Base-by-base conservation (phyloP, 2,888 invertebrate species). In the Maniola hyperantus region DNA sequence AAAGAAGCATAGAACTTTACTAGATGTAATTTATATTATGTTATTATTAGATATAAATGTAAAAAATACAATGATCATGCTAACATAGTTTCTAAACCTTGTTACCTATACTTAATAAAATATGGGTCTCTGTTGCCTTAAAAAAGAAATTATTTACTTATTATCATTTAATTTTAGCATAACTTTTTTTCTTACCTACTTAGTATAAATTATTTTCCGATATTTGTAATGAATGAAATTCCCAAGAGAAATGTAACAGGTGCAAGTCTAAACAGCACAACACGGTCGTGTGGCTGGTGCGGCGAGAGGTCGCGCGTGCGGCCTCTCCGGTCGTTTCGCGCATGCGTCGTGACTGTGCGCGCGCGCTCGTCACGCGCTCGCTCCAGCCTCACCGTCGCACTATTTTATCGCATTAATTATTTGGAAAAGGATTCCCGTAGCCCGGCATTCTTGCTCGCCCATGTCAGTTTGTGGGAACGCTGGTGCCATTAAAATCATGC, bases 401-500 rank as follows among this genome's bases (percentile, higher is more conserved):
- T 88, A 89, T 91, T 91, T 91, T 91, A 92, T 92, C 91, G 90
- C 89, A 91, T 91, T 91, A 90, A 91, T 91, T 91, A 91, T 91
- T 91, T 89, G 85, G 83, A 90, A 87, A 90, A 89, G 88, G 88
- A 87, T 88, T 88, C 89, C 84, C 84, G 84, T 82, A 81, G 80
- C 79, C 50, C 77, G 77, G 81, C 84, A 86, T 88, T 87, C 87
- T 81, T 83, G 78, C 75, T 71, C 72, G 72, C 70, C 75, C 77
- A 77, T 81, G 86, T 84, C 84, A 82, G 83, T 80, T 57, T 85
- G 84, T 86, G 84, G 83, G 85, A 88, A 88, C 79, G 61, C n/a
- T 20, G 20, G 36, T 55, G 54, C 66, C 55, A 66, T 61, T 66
- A 62, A 61, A 57, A 66, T 33, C 61, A 61, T 57, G 62, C 44